Conservation (phyloP, 2,888 invertebrate genomes). For the Lycophotia porphyrea region DNA sequence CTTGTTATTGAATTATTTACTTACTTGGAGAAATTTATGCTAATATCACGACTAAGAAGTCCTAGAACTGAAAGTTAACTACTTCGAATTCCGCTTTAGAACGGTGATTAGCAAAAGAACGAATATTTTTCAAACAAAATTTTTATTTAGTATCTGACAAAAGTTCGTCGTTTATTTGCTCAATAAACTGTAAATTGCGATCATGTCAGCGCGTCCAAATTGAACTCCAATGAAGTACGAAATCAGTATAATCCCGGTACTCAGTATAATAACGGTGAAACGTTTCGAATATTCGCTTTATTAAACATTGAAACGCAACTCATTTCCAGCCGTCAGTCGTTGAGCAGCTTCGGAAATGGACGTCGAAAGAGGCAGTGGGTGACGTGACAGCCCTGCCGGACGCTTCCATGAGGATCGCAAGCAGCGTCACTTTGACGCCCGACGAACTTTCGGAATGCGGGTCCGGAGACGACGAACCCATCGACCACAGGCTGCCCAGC, state of each 20-base stretch:
- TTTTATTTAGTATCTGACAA: slow-evolving; percentile 7
- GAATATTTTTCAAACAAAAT: slow-evolving; percentile 6
- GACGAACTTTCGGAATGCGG: slow-evolving; percentile 89
- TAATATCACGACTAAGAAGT: slow-evolving; percentile 16
- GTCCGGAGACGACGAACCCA: slow-evolving; percentile 92
- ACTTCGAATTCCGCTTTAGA: not conserved
- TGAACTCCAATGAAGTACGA: slow-evolving; percentile 36
- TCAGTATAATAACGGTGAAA: slow-evolving; percentile 39
- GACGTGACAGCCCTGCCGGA: slow-evolving; percentile 95
- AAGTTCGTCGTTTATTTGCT: slow-evolving; percentile 20
- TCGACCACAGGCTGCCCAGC: slow-evolving; percentile 96
- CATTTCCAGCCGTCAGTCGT: slow-evolving; percentile 93
- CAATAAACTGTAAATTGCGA: slow-evolving; percentile 25
- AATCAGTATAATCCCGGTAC: slow-evolving; percentile 41
- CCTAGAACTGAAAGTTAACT: slow-evolving; percentile 5
- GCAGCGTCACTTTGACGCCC: slow-evolving; percentile 87
- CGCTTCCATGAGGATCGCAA: slow-evolving; percentile 93
- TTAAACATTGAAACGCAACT: slow-evolving; percentile 55
- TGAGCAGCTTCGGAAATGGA: slow-evolving; percentile 95
- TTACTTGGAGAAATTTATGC: slow-evolving; percentile 35
- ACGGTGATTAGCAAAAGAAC: not conserved
- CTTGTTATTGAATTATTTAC: slow-evolving; percentile 28
- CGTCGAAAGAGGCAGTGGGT: slow-evolving; percentile 95
- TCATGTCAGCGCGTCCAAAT: slow-evolving; percentile 35
- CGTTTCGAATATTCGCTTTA: slow-evolving; percentile 47